These are phyloP conservation scores for Meiosimyza platycephala DNA, from an alignment of 2,888 invertebrate genomes.

Conservation along the genomic window DNA sequence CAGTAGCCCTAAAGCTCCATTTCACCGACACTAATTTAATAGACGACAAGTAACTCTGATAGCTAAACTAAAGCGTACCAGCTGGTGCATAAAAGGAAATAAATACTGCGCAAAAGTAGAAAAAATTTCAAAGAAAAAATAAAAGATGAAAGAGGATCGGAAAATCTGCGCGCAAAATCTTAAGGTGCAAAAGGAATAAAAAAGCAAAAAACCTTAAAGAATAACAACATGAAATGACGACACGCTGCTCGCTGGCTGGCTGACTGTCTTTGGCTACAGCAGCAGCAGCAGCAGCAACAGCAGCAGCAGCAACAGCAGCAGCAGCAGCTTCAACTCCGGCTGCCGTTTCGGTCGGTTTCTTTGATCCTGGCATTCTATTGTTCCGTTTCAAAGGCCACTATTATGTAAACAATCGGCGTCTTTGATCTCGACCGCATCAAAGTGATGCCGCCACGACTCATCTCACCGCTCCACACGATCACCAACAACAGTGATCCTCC, in stretches of 20 bases:
- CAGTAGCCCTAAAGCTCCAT: background rate
- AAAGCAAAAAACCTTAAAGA: conserved; percentile 6
- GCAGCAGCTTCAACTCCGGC: conserved; percentile 39
- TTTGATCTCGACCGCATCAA: conserved; percentile 73
- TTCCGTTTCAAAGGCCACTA: conserved; percentile 74
- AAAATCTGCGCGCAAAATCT: conserved; percentile 19
- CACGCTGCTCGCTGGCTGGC: background rate
- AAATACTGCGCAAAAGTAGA: conserved; percentile 32
- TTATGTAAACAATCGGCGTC: conserved; percentile 76
- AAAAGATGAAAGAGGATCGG: background rate
- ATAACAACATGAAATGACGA: conserved; percentile 6
- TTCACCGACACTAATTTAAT: background rate
- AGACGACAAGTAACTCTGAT: conserved; percentile 8
- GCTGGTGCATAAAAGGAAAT: conserved; percentile 41
- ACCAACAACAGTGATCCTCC: conserved; percentile 49
- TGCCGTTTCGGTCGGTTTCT: conserved; percentile 52
- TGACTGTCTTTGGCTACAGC: conserved; percentile 28
- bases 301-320: conserved; percentile 46
- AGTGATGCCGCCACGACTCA: conserved; percentile 56
- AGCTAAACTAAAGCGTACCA: conserved; percentile 23
- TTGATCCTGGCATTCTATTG: conserved; percentile 69
- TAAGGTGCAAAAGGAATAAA: background rate
- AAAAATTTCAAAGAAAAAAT: conserved; percentile 7
- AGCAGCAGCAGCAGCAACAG: conserved; percentile 46
- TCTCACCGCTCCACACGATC: conserved; percentile 48